Evolutionary conservation across 2,888 invertebrate species (phyloP), one percentile per base, ranked within the genome.

Genomic region (Cremastobaeus sp.): DNA sequence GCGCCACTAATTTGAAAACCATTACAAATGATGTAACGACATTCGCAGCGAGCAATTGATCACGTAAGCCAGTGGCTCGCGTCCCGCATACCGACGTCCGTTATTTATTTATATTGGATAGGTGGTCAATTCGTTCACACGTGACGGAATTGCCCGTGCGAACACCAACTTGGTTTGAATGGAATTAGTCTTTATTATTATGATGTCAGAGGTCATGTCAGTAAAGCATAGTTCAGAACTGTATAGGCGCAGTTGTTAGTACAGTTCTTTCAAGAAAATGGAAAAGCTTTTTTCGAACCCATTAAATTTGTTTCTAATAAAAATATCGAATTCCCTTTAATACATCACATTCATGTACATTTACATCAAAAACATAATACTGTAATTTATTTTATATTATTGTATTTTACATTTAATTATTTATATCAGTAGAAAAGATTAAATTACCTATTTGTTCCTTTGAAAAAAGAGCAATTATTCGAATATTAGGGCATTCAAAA

Each of bases 71-170:
- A 55, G 74, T 43, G 55, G 65, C 73, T 55, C 77, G 77, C 69
- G 76, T 78, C 74, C 72, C 75, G 84, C 82, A 80, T 83, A 83
- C 81, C 79, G 79, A 82, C 68, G 35, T 66, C 59, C 80, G 72
- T 81, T 82, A 82, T 83, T 83, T 84, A 84, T 84, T 83, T 84
- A 82, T 82, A 81, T 83, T 80, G 80, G 73, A 81, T 81, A 80
- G 80, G 78, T 84, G 83, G 80, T 77, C 82, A 82, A 83, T 82
- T 83, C 81, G 83, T 81, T 79, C 81, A 80, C 78, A 78, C 80
- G 80, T 82, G 81, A 80, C 69, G 78, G 81, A 78, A 79, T 80
- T 79, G 77, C 37, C 70, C 76, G 43, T 59, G 74, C 77, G 70
- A 74, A 60, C 18, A 21, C 37, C 62, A 32, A 21, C 69, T 45